These are phyloP conservation scores for Xiphophorus maculatus DNA, from an alignment of 2,113 vertebrate species.

Conservation along the genomic window DNA sequence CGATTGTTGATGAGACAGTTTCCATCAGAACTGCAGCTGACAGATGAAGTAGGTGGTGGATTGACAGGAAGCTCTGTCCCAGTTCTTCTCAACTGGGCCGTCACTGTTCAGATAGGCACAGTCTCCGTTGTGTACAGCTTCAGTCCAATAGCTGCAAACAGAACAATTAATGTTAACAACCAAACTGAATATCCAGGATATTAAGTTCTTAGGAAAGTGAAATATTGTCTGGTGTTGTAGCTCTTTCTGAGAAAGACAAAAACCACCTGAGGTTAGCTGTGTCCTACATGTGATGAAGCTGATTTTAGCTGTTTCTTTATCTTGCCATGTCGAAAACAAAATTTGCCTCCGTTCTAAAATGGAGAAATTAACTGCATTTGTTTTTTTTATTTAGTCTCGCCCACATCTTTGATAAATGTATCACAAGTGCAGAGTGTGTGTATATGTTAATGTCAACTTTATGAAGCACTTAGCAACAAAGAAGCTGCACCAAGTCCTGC, in stretches of 20 bases:
- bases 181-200: neutral
- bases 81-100: slow-evolving; percentile 33
- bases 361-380: too few relatives aligned
- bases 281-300: too few relatives aligned
- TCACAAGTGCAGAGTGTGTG: too few relatives aligned
- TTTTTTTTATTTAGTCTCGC: too few relatives aligned
- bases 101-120: slow-evolving; percentile 56
- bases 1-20: neutral
- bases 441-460: too few relatives aligned
- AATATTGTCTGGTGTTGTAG: neutral
- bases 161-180: neutral
- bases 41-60: slow-evolving; percentile 70
- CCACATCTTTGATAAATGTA: too few relatives aligned
- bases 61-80: slow-evolving; percentile 17
- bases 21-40: slow-evolving; percentile 35
- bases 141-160: slow-evolving; percentile 64
- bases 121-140: neutral
- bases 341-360: too few relatives aligned
- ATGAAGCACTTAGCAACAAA: too few relatives aligned
- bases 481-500: too few relatives aligned
- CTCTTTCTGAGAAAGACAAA: neutral
- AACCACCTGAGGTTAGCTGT: neutral
- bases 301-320: neutral
- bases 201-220: neutral
- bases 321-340: neutral